phyloP scores from a whole-genome alignment of 2,797 vertebrate genomes.

The Lithobates pipiens region DNA sequence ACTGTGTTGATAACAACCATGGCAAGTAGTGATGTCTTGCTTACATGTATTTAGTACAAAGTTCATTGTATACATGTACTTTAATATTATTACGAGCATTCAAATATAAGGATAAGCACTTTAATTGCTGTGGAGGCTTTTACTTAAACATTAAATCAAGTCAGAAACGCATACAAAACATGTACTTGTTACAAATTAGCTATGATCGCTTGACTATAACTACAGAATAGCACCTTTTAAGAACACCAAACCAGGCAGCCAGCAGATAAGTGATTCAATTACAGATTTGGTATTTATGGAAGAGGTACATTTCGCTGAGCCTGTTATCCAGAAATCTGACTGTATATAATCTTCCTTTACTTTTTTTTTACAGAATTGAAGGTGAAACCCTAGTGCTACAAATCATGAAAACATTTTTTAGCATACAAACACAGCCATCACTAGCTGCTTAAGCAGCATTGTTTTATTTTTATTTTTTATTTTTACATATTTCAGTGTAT shows the following conservation, averaged over 20 bases:
- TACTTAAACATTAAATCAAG: not conserved
- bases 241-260: conserved; percentile 16
- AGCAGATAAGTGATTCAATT: conserved; percentile 47
- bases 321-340: conserved; percentile 36
- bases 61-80: not conserved
- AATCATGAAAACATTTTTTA: not conserved
- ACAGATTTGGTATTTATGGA: conserved; percentile 45
- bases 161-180: not conserved
- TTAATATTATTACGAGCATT: not conserved
- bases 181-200: conserved; percentile 1
- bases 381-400: not conserved
- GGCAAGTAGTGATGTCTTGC: not conserved
- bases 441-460: not conserved
- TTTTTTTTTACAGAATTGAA: not conserved
- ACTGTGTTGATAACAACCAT: conserved; percentile 2
- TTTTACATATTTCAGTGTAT: not conserved
- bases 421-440: not conserved
- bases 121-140: not conserved
- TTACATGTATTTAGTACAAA: not conserved
- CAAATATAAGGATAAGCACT: not conserved
- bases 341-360: conserved; percentile 9
- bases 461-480: not conserved
- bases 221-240: not conserved
- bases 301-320: conserved; percentile 8
- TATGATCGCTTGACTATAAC: conserved; percentile 1